Evolutionary conservation across 2,888 invertebrate genomes (phyloP), one percentile per base, ranked within the genome.

Genomic region (Ganaspis brasiliensis): DNA sequence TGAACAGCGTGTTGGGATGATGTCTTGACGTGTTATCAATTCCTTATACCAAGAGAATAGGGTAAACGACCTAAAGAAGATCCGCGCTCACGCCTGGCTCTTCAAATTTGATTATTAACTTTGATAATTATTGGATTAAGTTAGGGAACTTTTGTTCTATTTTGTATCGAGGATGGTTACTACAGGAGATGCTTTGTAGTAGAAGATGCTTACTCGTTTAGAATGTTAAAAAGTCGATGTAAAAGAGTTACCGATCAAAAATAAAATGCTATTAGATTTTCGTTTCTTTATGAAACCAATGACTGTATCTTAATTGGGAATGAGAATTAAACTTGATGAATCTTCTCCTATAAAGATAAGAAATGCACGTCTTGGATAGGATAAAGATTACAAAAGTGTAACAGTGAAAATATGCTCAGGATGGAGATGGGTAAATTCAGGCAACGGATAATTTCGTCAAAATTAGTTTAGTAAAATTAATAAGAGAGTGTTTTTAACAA

Each of bases 1-100:
- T 83, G 81, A 83, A 40, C 63, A 67, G 63, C 45, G 63, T 67
- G 63, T 45, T 67, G 16, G 14, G 40, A 67, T 67, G 63, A 67
- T 67, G 63, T 67, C 40, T 67, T 67, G 63, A 67, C 63, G 63
- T 67, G 63, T 67, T 67, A 67, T 67, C 63, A 37, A 67, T 45
- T 67, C 63, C 63, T 67, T 45, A n/a, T n/a, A 14, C 8, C 21
- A 67, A 40, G 21, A 63, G 63, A 67, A 67, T 67, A 67, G 63
- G 63, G 63, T 67, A 67, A 45, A 67, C 24, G 63, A 67, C 63
- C 63, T 21, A 37, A 1, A 63, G 6, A 67, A 40, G 63, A 67
- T 45, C 9, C 21, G 21, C 19, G 40, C 45, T 16, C 31, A 35
- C 8, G 16, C 10, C 61, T 3, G 10, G 9, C 21, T 19, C 61